Evolutionary conservation across 2,888 invertebrate genomes (phyloP).

Genomic region (Nomada fucata): DNA sequence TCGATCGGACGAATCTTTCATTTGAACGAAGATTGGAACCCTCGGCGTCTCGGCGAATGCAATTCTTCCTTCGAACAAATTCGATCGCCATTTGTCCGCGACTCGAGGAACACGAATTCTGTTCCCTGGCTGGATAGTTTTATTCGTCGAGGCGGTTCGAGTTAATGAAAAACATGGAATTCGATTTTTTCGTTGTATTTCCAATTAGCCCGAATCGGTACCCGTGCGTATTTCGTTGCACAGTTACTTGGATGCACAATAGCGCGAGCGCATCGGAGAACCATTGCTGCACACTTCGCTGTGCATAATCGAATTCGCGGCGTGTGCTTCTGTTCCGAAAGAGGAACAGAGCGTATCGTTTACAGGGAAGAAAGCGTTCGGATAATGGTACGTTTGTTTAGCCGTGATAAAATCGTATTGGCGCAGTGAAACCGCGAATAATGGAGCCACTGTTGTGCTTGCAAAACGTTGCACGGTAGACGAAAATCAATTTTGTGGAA

Average conservation of each 20-base stretch:
- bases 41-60: too few species aligned
- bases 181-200: too few species aligned
- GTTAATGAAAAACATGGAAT: too few species aligned
- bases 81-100: too few species aligned
- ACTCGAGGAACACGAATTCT: too few species aligned
- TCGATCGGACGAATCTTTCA: not conserved
- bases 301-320: not conserved
- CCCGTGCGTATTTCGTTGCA: too few species aligned
- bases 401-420: constrained; percentile 15
- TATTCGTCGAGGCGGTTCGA: too few species aligned
- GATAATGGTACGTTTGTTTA: constrained; percentile 1
- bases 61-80: too few species aligned
- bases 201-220: too few species aligned
- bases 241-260: not conserved
- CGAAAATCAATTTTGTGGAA: constrained; percentile 8
- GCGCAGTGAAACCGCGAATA: constrained; percentile 6
- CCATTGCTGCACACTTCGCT: not conserved
- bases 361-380: not conserved
- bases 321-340: not conserved
- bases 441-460: not conserved
- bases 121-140: too few species aligned
- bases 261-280: too few species aligned
- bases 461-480: not conserved
- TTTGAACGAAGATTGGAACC: not conserved
- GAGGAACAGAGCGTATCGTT: not conserved